Evolutionary conservation across 1,140 invertebrate species (phyloP).

Genomic region (Pseudomyrmex dendroicus): DNA sequence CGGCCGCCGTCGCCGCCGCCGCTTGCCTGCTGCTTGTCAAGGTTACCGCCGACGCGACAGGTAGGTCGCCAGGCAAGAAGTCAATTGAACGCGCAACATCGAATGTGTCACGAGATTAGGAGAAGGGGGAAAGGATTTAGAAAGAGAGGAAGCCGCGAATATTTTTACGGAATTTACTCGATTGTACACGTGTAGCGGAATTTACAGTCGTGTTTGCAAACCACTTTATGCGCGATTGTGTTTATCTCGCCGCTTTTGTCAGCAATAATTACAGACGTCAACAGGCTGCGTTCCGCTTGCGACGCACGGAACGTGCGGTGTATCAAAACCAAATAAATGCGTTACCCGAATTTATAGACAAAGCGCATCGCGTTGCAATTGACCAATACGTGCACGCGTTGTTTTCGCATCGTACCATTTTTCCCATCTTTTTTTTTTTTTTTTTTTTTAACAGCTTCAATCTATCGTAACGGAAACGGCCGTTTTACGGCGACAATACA

Average conservation of each 20-base stretch:
- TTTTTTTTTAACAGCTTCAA: slow-evolving; percentile 22
- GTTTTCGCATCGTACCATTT: slow-evolving; percentile 33
- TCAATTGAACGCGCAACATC: slow-evolving; percentile 58
- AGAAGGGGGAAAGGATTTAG: background rate
- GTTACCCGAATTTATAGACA: slow-evolving; percentile 14
- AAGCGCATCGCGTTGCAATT: slow-evolving; percentile 8
- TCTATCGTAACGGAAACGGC: slow-evolving; percentile 31
- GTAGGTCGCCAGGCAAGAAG: slow-evolving; percentile 66
- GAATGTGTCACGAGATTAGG: slow-evolving; percentile 12
- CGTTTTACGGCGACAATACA: slow-evolving; percentile 49
- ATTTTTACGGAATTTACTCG: slow-evolving; percentile 21
- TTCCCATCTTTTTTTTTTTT: background rate
- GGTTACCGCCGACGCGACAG: slow-evolving; percentile 62
- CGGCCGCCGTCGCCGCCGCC: slow-evolving; percentile 23
- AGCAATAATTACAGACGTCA: background rate
- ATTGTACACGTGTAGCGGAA: slow-evolving; percentile 37
- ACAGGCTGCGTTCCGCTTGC: background rate
- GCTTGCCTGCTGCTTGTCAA: slow-evolving; percentile 62
- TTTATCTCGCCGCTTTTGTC: slow-evolving; percentile 5
- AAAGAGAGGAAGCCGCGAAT: background rate
- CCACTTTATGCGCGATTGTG: background rate
- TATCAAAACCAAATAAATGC: slow-evolving; percentile 8
- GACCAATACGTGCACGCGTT: slow-evolving; percentile 8
- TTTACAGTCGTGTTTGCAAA: slow-evolving; percentile 24
- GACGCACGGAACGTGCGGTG: background rate